Base-by-base conservation (phyloP, 2,888 invertebrate genomes). In the Ichneumoninae sp. region DNA sequence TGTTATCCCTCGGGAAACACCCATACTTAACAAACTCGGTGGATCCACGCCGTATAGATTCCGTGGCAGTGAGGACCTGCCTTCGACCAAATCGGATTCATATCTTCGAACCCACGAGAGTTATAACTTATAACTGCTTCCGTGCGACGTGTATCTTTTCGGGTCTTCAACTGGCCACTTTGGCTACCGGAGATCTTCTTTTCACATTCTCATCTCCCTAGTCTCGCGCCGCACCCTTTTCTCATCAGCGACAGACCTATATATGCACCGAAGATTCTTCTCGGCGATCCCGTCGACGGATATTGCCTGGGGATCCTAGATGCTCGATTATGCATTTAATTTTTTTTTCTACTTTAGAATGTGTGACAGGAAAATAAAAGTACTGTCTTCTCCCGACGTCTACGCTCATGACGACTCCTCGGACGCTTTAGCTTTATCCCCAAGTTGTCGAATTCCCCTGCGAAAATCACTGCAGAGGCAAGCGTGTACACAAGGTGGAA, bases 1-100 rank as follows among this genome's bases (percentile, higher is more conserved):
- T 92, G 92, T 92, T 91, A 91, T 92, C 90, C 91, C 86, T 84
- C 47, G 79, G 89, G 90, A 89, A 91, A 91, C 91, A 91, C 88
- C 91, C 91, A 89, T 90, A 87, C 88, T 90, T 88, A 89, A 88
- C 86, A 69, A 78, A 54, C 79, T 68, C 54, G 81, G 81, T 57
- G 81, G 73, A 79, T 73, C 81, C 47, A 30, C 36, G 52, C 33
- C 57, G 10, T 5, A 30, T 57, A 47, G 66, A 74, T 40, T 54
- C 47, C 54, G 66, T 71, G 69, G 10, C 79, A 52, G 78, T 75
- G 83, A 66, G 77, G 85, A 83, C 73, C 63, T 6, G 83, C 84
- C 68, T 86, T 69, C 54, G 87, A 87, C 87, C 88, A 87, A 88
- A 90, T 91, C 89, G 87, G 89, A 88, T 90, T 87, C 87, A 89